Evolutionary conservation across 2,888 invertebrate species (phyloP).

Genomic region (Ochropleura leucogaster): DNA sequence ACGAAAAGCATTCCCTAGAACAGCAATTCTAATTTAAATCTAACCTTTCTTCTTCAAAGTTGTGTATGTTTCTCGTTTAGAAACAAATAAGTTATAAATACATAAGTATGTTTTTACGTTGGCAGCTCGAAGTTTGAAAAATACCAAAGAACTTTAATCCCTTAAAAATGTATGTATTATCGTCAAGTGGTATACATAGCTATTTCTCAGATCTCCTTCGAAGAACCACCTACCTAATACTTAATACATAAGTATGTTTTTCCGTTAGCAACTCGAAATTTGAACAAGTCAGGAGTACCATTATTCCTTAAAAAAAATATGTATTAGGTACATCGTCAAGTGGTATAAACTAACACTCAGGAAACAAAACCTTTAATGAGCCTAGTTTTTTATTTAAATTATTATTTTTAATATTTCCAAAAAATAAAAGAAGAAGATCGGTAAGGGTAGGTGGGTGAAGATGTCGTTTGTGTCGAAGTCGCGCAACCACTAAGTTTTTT

Average conservation of each 20-base stretch:
- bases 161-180: not conserved
- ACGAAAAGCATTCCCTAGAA: slow-evolving; percentile 64
- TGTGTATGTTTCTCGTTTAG: slow-evolving; percentile 1
- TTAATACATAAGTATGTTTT: too few species aligned
- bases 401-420: not conserved
- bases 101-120: too few species aligned
- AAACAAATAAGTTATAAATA: too few species aligned
- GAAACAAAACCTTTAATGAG: not conserved
- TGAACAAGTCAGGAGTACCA: too few species aligned
- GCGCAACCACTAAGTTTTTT: not conserved
- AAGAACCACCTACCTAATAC: not conserved
- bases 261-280: too few species aligned
- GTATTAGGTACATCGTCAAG: too few species aligned
- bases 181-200: too few species aligned
- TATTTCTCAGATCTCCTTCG: too few species aligned
- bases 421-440: too few species aligned
- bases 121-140: not conserved
- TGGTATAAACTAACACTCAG: not conserved
- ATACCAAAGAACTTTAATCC: not conserved
- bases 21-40: slow-evolving; percentile 64
- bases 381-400: not conserved
- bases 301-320: too few species aligned
- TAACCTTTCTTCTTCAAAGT: slow-evolving; percentile 20
- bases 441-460: too few species aligned
- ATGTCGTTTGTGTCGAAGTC: too few species aligned